Evolutionary conservation across 2,888 invertebrate species (phyloP).

Genomic region (Scaptomyza cyrtandrae): DNA sequence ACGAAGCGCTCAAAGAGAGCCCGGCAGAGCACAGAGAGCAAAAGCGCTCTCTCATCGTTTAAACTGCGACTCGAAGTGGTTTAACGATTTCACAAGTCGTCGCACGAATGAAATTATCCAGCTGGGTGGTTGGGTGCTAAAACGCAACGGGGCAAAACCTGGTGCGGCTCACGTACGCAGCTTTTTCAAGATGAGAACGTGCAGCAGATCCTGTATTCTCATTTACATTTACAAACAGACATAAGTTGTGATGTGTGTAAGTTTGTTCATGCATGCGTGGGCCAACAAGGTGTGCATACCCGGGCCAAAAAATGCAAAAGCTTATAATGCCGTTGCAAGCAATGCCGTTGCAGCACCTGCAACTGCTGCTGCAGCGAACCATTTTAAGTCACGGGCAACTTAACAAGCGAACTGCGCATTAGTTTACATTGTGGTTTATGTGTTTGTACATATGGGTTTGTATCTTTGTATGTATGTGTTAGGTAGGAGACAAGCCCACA

Average conservation of each 20-base stretch:
- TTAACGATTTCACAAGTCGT: slow-evolving; percentile 37
- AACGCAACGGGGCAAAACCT: slow-evolving; percentile 29
- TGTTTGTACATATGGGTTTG: not conserved
- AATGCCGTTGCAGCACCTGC: not conserved
- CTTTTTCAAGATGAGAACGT: slow-evolving; percentile 22
- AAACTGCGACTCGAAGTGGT: slow-evolving; percentile 40
- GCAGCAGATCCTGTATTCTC: slow-evolving; percentile 36
- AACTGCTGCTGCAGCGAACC: slow-evolving; percentile 9
- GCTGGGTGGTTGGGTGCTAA: slow-evolving; percentile 5
- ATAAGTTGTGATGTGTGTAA: not conserved
- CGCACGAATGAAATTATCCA: slow-evolving; percentile 9
- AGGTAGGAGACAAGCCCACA: slow-evolving; percentile 39
- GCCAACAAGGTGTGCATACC: not conserved
- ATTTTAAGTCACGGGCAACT: slow-evolving; percentile 51
- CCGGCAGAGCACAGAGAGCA: not conserved
- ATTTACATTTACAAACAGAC: not conserved
- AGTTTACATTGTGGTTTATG: slow-evolving; percentile 35
- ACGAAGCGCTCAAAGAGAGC: slow-evolving; percentile 6
- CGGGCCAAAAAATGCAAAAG: not conserved
- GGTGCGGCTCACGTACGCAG: slow-evolving; percentile 62
- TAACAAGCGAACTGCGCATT: slow-evolving; percentile 62
- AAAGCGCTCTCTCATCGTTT: slow-evolving; percentile 11
- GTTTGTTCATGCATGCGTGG: slow-evolving; percentile 2
- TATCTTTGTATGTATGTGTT: not conserved
- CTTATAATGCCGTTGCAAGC: slow-evolving; percentile 4